Percentiles rank a stretch among this genome's conserved stretches.
phyloP scores from a whole-genome alignment of 2,113 vertebrate genomes.

The Glareola pratincola region DNA sequence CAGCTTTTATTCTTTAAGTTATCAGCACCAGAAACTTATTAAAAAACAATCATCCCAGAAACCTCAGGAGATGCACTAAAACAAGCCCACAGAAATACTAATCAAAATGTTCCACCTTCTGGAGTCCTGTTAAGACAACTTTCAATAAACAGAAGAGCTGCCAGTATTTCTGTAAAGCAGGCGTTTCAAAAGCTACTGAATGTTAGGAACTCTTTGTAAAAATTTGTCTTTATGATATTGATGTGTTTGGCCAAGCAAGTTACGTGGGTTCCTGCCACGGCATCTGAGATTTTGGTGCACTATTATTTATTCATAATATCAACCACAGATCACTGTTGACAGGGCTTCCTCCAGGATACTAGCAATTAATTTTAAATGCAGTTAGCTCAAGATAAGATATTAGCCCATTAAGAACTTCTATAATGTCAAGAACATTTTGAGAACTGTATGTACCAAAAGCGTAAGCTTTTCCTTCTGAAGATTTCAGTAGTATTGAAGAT shows the following conservation, averaged over 20 bases:
- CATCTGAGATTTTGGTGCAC: background rate
- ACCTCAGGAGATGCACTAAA: background rate
- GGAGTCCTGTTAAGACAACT: background rate
- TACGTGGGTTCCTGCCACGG: rapidly evolving
- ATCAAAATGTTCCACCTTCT: background rate
- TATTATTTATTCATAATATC: background rate
- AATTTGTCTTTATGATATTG: background rate
- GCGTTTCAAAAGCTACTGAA: background rate
- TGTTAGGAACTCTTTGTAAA: background rate
- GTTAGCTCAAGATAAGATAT: background rate
- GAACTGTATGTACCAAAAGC: background rate
- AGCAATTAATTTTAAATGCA: background rate
- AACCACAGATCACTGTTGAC: background rate
- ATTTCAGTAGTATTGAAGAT: background rate
- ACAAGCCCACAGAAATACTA: background rate
- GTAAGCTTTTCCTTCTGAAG: background rate
- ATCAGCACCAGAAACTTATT: background rate
- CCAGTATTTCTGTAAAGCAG: background rate
- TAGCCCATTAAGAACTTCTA: background rate
- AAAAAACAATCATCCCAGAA: background rate
- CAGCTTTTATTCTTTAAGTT: background rate
- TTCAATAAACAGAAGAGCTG: background rate
- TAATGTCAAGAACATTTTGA: background rate
- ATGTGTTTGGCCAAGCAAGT: background rate
- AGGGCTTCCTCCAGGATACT: background rate